Evolutionary conservation across 2,888 invertebrate genomes (phyloP), one percentile per base, ranked within the genome.

Genomic region (Pseudococcus longispinus): DNA sequence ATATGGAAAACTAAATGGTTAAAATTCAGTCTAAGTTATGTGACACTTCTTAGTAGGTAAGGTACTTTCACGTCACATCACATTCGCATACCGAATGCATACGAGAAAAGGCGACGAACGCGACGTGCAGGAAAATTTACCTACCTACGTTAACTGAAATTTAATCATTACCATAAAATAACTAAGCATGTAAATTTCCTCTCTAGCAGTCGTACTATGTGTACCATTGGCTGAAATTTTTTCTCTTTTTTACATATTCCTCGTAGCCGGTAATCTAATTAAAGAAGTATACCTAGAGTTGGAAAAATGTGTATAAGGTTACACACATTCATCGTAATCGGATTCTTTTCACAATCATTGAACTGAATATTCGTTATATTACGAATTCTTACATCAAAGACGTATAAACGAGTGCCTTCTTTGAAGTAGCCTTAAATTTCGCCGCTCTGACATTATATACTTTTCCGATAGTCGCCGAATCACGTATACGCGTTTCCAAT

Each of bases 361-460:
- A 74, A 74, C 32, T 15, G 74, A 74, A 74, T 74, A 74, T 74
- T 74, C 74, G 32, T 32, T 74, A 74, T 74, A 74, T 74, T 74
- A 74, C 74, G 74, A 29, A 74, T 74, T 74, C 74, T 74, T 74
- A 74, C 74, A 74, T 74, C 74, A 74, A 74, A 74, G 74, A 37
- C 65, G 26, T 65, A 37, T 37, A 26, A 65, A 65, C 74, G 29
- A 32, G 74, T 29, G 32, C 32, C 37, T 74, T 74, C 74, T 74
- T 74, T 74, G 74, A 74, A 32, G 74, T 74, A 74, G 74, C 74
- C 29, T 74, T 74, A 74, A 74, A 74, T 74, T 74, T 74, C 37
- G 20, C 65, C 26, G 26, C 13, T 37, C 37, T 74, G n/a, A n/a
- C 37, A 29, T 74, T 74, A 26, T 74, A 74, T 15, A 29, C 32